A percentile compares a stretch with the other conserved stretches of the same genome.
These are phyloP conservation scores for Drosophila pullipes DNA, from an alignment of 2,888 invertebrate genomes.

Conservation along the genomic window DNA sequence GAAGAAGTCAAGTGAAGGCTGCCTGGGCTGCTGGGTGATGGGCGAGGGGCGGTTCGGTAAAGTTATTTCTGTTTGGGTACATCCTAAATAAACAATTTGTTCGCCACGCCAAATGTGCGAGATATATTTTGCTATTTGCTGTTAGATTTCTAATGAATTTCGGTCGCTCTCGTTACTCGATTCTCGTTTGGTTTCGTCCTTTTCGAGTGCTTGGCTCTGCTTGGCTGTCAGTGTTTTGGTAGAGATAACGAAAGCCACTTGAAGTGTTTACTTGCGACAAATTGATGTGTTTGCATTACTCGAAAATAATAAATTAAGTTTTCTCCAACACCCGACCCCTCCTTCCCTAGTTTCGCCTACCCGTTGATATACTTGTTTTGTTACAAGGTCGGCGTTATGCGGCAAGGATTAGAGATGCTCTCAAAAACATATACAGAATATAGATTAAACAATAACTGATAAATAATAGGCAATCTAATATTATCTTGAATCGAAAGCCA, in stretches of 20 bases:
- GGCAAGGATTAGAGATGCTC: constrained; percentile 16
- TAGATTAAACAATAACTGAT: constrained; percentile 12
- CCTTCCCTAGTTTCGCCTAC: not conserved
- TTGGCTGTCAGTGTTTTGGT: constrained; percentile 68
- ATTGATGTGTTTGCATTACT: constrained; percentile 79
- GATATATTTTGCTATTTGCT: constrained; percentile 71
- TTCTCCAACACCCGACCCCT: constrained; percentile 11
- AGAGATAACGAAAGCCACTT: constrained; percentile 76
- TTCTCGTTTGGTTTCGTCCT: not conserved
- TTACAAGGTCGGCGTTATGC: not conserved
- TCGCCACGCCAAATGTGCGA: constrained; percentile 48
- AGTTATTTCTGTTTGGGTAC: constrained; percentile 40
- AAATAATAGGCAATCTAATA: not conserved
- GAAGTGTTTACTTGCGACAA: constrained; percentile 79
- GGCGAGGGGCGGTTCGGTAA: constrained; percentile 10
- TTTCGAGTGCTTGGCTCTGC: constrained; percentile 2
- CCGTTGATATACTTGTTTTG: constrained; percentile 3
- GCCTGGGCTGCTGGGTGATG: not conserved
- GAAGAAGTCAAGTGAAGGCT: not conserved
- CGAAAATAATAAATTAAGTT: constrained; percentile 77
- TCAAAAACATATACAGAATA: not conserved
- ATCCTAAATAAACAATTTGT: constrained; percentile 75
- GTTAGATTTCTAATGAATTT: constrained; percentile 77
- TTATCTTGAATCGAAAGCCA: constrained; percentile 3
- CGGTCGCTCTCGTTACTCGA: constrained; percentile 4